A percentile compares a stretch with the other conserved stretches of the same genome.
Conservation (phyloP, 1,140 invertebrate genomes). For the Gonioctena quinquepunctata region DNA sequence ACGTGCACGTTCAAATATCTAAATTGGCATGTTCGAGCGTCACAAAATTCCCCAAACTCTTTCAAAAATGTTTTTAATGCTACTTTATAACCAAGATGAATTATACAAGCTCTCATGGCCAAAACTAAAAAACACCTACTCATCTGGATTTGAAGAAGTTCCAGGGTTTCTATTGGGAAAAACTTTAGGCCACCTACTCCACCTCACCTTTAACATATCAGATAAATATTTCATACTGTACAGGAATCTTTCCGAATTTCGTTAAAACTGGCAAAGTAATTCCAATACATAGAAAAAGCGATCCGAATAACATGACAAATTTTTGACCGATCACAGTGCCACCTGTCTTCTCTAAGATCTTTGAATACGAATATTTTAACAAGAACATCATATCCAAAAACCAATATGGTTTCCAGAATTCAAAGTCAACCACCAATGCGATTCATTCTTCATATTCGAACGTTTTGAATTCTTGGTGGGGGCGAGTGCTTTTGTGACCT, state of each 20-base stretch:
- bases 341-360: too few species aligned
- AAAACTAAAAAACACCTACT: background rate
- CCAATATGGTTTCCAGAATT: background rate
- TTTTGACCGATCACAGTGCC: too few species aligned
- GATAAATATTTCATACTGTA: background rate
- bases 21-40: too few species aligned
- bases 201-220: background rate
- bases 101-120: background rate
- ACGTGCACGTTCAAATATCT: too few species aligned
- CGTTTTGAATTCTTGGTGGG: constrained; percentile 2
- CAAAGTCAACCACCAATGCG: background rate
- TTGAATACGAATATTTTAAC: background rate
- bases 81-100: constrained; percentile 1
- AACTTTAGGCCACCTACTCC: background rate
- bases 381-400: background rate
- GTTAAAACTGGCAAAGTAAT: background rate
- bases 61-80: background rate
- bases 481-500: background rate
- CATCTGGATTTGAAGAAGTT: background rate
- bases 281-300: background rate
- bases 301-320: too few species aligned
- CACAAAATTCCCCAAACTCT: background rate
- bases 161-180: background rate
- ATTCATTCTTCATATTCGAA: constrained; percentile 3
- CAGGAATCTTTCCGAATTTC: background rate